These are phyloP conservation scores for Crepidodera aurea DNA, from an alignment of 2,888 invertebrate genomes.

Conservation along the genomic window DNA sequence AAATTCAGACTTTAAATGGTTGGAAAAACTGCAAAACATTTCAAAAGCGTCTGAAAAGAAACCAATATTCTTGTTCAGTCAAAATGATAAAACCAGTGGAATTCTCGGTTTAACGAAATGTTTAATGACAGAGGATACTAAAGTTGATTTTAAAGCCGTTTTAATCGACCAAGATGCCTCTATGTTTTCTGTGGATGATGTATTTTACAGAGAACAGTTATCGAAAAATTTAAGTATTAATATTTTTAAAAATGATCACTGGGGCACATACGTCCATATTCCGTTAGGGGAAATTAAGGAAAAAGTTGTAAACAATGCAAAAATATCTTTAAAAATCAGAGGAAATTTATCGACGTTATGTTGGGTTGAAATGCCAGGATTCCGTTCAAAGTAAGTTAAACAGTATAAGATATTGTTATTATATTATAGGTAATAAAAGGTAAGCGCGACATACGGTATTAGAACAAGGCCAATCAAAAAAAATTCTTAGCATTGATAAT, in stretches of 20 bases:
- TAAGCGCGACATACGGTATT: too few relatives aligned
- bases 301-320: slow-evolving; percentile 62
- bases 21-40: slow-evolving; percentile 53
- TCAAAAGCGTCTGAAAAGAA: slow-evolving; percentile 11
- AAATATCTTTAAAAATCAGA: slow-evolving; percentile 23
- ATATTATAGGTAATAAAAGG: too few relatives aligned
- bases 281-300: slow-evolving; percentile 28
- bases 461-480: too few relatives aligned
- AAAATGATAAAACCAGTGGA: slow-evolving; percentile 40
- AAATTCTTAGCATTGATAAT: too few relatives aligned
- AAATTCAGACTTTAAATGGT: slow-evolving; percentile 39
- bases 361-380: slow-evolving; percentile 75
- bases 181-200: slow-evolving; percentile 38
- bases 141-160: slow-evolving; percentile 36
- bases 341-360: slow-evolving; percentile 84
- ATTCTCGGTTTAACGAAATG: slow-evolving; percentile 46
- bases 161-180: slow-evolving; percentile 38
- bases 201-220: slow-evolving; percentile 43
- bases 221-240: slow-evolving; percentile 46
- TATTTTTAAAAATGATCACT: slow-evolving; percentile 41
- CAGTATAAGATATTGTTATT: too few relatives aligned
- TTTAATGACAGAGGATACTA: slow-evolving; percentile 37
- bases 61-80: slow-evolving; percentile 36
- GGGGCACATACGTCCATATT: slow-evolving; percentile 47
- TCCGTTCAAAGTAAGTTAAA: slow-evolving; percentile 31